Evolutionary conservation across 2,113 vertebrate species (phyloP), one percentile per base, ranked within the genome.

Genomic region (Cygnus buccinator): DNA sequence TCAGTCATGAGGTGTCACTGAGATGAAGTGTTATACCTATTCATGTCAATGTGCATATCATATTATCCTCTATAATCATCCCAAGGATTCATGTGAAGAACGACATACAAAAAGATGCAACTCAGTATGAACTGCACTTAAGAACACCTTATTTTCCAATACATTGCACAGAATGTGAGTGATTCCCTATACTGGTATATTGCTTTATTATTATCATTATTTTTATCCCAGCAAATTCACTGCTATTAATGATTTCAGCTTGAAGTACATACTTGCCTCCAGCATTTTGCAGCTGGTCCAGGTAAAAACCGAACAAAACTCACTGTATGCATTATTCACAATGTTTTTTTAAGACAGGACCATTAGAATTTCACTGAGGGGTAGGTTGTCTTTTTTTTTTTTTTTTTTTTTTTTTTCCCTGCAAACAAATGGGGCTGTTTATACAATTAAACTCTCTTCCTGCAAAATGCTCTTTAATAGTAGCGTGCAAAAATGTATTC

Each of bases 11-110:
- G 23, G 46, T 89, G 83, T 82, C 94, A 93, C 70, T 59, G 35
- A 87, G 71, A 93, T 85, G 55, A 95, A 92, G 81, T 68, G 63
- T 72, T 94, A 85, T 8, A 67, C 33, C 70, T 92, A 92, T 89
- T 95, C 86, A 91, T 59, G 74, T 92, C 92, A 92, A 70, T 13
- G 33, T 63, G 58, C 74, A 79, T 62, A 89, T 83, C 84, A 9
- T 50, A 82, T 91, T 89, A 95, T 66, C 37, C 74, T 91, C 77
- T 85, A 55, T 77, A 89, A 89, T 77, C 77, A 73, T 76, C 87
- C 25, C 58, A 76, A 92, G 35, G 74, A 94, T 83, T 82, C 86
- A 73, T 71, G 84, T 71, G 92, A 91, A 91, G 62, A 91, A 83
- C 71, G 70, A 87, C 92, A 93, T 65, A 68, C 1, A 5, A 89